Evolutionary conservation across 1,140 invertebrate species (phyloP), one percentile per base, ranked within the genome.

Genomic region (Rhagoletis pomonella): DNA sequence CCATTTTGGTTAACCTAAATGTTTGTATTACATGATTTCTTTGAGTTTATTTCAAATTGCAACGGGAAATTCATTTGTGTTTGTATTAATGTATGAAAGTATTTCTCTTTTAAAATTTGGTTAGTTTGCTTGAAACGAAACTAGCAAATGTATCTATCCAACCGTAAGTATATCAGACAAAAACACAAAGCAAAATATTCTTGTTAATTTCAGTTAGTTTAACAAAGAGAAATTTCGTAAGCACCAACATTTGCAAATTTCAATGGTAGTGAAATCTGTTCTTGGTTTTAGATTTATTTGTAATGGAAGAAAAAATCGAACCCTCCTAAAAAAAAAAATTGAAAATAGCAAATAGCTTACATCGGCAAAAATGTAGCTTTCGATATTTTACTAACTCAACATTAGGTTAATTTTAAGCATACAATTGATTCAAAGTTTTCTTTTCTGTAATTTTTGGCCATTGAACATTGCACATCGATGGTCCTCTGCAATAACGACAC

Each of bases 1-100:
- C 84, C 84, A 85, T 85, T 85, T 85, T 85, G 84, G 55, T 85
- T 62, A 60, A 85, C 84, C 84, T 85, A 85, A 85, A 85, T 62
- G 39, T 85, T 59, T 60, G 19, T 50, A 50, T 81, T 81, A 55
- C 73, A 55, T 55, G 73, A 81, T 50, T 81, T 81, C 47, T 81
- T 81, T 81, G 67, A 47, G 44, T 55, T 81, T 42, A 81, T 81
- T 55, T 17, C 73, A 50, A 81, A 55, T 55, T 81, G 73, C 50
- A 81, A 81, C 44, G 5, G 67, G 42, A 73, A 73, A 73, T 73
- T 73, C 67, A 5, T 73, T 73, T 73, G 67, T 47, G 19, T 65
- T 65, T 29, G 39, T 73, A 39, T 44, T 44, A 73, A 47, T 73
- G 42, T 73, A 12, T 73, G 67, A 14, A 47, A 5, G 14, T 5